Base-by-base conservation (phyloP, 1,140 invertebrate species). In the Ceratoteleas bidentatus region DNA sequence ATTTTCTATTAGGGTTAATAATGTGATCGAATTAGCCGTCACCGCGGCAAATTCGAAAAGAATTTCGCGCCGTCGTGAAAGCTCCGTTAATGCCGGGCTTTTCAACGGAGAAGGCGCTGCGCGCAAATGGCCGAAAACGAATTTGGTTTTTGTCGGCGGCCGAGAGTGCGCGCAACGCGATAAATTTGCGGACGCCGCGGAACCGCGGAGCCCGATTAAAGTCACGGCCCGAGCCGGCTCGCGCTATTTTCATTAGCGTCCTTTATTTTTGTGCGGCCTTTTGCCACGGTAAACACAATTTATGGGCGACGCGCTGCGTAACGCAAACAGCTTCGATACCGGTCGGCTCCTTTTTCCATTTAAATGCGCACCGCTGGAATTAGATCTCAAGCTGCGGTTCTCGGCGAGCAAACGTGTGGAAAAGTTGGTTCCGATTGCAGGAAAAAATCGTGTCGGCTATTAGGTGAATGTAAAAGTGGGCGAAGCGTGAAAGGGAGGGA, bases 271-370 rank as follows among this genome's bases (percentile, higher is more conserved):
- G 61, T 5, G n/a, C 74, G 45, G 56, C 10, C 64, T 56, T 76
- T 68, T 43, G 64, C 14, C 24, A 68, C 68, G 64, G 69, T 0
- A 76, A 81, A 76, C 53, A 70, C 64, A 78, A 81, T 81, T 83
- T 81, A 83, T 53, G 47, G 45, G 34, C 52, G 58, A 58, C 34
- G 40, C 52, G 68, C 56, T 54, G 50, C 36, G 69, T 50, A 78
- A 60, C 50, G 70, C 65, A 75, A 73, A 81, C 65, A 77, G 47
- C 62, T 52, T 66, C 15, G 65, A 64, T 69, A 62, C 36, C 11
- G 13, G 40, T 65, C 49, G 32, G 32, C 7, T 57, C 53, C 53
- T 58, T 76, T 81, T 77, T 61, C 24, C n/a, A 65, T 79, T 69
- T 45, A 60, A 80, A 57, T 60, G 56, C 16, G 49, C 43, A 3